Conservation (phyloP, 2,113 vertebrate genomes). For the Coregonus clupeaformis region DNA sequence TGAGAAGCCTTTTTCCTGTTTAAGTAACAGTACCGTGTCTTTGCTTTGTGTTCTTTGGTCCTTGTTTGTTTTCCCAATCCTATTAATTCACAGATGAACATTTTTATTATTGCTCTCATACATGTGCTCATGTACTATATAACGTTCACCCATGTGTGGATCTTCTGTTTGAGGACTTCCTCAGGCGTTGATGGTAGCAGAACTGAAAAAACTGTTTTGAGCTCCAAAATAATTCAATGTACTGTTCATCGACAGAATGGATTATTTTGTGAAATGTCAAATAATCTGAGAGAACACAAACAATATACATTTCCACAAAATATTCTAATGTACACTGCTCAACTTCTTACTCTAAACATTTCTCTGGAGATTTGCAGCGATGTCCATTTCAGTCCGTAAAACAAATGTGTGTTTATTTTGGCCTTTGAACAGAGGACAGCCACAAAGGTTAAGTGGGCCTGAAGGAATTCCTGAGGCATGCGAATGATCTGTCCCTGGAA, state of each 20-base stretch:
- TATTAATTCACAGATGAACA: conserved; percentile 22
- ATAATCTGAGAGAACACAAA: no score
- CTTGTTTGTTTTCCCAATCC: conserved; percentile 19
- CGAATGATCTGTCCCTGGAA: conserved; percentile 23
- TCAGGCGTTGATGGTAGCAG: no score
- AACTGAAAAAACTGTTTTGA: no score
- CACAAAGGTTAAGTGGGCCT: conserved; percentile 28
- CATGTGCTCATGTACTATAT: conserved; percentile 12
- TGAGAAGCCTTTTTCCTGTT: background rate
- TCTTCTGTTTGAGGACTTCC: no score
- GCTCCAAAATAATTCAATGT: no score
- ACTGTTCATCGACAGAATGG: no score
- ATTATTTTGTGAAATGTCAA: no score
- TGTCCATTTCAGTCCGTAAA: conserved; percentile 53
- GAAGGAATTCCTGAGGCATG: conserved; percentile 49
- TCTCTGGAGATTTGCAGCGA: conserved; percentile 44
- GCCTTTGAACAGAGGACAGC: conserved; percentile 47
- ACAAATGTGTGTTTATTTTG: conserved; percentile 65
- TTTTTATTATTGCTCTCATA: conserved; percentile 28
- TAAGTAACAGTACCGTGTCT: background rate
- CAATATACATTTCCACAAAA: no score
- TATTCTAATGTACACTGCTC: no score
- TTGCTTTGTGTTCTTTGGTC: background rate
- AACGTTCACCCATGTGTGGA: no score
- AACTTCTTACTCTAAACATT: conserved; percentile 32